Evolutionary conservation across 2,797 vertebrate genomes (phyloP).

Genomic region (Sylvilagus floridanus): DNA sequence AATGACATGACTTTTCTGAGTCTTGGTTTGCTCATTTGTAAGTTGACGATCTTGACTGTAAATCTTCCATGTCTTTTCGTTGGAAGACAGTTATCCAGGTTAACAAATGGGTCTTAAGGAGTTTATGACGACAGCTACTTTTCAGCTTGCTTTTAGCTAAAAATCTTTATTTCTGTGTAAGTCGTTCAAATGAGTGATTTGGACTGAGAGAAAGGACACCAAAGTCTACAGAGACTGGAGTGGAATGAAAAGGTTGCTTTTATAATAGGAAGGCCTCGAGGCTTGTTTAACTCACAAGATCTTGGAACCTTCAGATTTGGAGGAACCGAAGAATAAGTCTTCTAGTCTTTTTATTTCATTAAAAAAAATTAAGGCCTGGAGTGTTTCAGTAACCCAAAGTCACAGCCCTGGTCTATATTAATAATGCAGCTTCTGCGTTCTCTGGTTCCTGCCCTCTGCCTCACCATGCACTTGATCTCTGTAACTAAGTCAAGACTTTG

Average conservation of each 20-base stretch:
- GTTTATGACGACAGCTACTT: slow-evolving; percentile 19
- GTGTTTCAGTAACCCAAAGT: slow-evolving; percentile 42
- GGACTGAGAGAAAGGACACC: slow-evolving; percentile 29
- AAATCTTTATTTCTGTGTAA: slow-evolving; percentile 44
- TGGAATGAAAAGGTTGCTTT: slow-evolving; percentile 57
- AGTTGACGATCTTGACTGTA: background rate
- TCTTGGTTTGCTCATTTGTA: slow-evolving; percentile 13
- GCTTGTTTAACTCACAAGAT: background rate
- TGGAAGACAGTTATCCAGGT: background rate
- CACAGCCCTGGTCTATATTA: background rate
- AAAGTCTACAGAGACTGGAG: background rate
- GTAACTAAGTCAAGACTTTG: slow-evolving; percentile 3
- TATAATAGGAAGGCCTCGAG: background rate
- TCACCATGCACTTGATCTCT: background rate
- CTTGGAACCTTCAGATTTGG: background rate
- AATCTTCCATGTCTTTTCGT: background rate
- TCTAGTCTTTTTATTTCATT: background rate
- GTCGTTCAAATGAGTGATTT: slow-evolving; percentile 45
- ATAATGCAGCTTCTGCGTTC: background rate
- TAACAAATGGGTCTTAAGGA: background rate
- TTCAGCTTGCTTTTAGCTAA: slow-evolving; percentile 52
- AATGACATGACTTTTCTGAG: background rate
- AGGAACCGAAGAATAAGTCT: slow-evolving; percentile 15
- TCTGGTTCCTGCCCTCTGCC: background rate
- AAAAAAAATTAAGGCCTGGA: background rate